phyloP scores from a whole-genome alignment of 2,113 vertebrate genomes.

The Haemorhous mexicanus region DNA sequence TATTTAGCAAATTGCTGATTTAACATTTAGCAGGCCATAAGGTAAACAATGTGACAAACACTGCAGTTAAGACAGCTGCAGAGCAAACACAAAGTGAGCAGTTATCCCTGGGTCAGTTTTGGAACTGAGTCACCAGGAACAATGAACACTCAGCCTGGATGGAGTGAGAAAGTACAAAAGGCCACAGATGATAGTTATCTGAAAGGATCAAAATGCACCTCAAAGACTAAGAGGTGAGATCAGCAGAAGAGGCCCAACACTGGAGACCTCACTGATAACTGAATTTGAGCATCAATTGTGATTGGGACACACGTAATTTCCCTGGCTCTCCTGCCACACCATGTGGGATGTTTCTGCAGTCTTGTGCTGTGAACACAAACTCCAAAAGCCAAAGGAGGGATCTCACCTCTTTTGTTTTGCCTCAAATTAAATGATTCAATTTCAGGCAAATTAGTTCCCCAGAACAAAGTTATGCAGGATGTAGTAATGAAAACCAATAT shows the following conservation, averaged over 20 bases:
- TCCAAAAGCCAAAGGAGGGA: not conserved
- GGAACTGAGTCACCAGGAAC: not conserved
- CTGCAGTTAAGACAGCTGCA: not conserved
- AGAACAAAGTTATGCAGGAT: not conserved
- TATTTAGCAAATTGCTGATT: not conserved
- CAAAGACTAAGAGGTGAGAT: not conserved
- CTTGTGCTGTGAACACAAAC: not conserved
- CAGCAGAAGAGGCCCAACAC: not conserved
- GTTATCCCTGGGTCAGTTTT: not conserved
- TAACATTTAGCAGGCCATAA: not conserved
- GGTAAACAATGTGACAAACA: not conserved
- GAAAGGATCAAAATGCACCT: not conserved
- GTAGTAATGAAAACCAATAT: not conserved
- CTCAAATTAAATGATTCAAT: not conserved
- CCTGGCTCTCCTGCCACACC: not conserved
- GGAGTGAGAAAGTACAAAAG: not conserved
- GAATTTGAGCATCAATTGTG: not conserved
- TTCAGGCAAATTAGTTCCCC: not conserved
- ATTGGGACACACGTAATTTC: rapidly evolving
- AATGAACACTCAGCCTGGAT: not conserved
- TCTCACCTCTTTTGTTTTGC: not conserved
- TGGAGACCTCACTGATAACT: not conserved
- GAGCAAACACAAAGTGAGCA: not conserved
- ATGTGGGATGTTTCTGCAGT: not conserved
- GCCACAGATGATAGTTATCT: not conserved